These are phyloP conservation scores for Phylloscopus whistleri DNA, from an alignment of 2,113 vertebrate genomes.

Conservation along the genomic window DNA sequence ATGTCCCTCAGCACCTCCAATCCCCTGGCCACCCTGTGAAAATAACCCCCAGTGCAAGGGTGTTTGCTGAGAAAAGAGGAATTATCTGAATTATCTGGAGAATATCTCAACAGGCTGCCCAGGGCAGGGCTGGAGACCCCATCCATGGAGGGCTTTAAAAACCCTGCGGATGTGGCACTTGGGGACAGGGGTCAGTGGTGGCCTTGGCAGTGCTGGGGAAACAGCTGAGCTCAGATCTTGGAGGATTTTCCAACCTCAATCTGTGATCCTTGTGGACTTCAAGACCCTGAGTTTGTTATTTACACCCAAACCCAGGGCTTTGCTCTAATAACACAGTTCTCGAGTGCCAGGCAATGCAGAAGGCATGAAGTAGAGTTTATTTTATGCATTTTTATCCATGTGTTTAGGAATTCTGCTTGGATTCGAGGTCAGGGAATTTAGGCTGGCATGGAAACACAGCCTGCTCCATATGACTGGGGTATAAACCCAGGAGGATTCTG, in stretches of 20 bases:
- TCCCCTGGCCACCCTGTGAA: background rate
- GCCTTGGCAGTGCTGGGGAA: background rate
- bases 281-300: background rate
- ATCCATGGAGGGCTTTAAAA: background rate
- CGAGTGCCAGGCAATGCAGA: background rate
- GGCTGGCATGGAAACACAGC: background rate
- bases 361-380: background rate
- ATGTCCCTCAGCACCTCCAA: background rate
- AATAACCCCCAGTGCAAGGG: background rate
- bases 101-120: background rate
- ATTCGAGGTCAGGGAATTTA: background rate
- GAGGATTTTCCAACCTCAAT: background rate
- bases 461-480: rapidly evolving
- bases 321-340: background rate
- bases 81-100: background rate
- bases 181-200: background rate
- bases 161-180: background rate
- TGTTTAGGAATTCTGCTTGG: background rate
- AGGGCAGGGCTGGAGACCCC: background rate
- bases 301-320: rapidly evolving
- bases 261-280: background rate
- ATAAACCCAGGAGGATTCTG: background rate
- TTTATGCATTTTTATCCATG: background rate
- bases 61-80: background rate
- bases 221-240: background rate